Conservation (phyloP, 2,113 vertebrate species). For the Petroica traversi region DNA sequence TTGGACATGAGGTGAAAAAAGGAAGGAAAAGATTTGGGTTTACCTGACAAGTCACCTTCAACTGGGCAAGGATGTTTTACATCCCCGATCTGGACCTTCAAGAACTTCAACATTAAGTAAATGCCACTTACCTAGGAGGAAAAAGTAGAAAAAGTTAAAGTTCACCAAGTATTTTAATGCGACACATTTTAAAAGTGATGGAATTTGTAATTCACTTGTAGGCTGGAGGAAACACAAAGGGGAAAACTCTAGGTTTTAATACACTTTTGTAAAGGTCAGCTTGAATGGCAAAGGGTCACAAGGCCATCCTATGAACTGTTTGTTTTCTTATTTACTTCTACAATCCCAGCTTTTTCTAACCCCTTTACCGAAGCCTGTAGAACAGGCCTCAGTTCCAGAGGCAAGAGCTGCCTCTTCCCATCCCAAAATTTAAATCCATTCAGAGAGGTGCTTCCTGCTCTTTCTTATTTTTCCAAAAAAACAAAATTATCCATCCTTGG, state of each 20-base stretch:
- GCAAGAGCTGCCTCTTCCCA: not conserved
- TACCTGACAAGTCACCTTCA: slow-evolving; percentile 46
- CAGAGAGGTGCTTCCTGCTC: not conserved
- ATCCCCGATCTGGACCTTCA: not conserved
- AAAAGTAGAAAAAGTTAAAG: slow-evolving; percentile 21
- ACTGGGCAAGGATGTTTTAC: slow-evolving; percentile 6
- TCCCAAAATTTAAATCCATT: not conserved
- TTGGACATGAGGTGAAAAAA: not conserved
- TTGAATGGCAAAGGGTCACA: not conserved
- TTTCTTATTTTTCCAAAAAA: not conserved
- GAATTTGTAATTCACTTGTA: slow-evolving; percentile 19
- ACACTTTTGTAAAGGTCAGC: slow-evolving; percentile 43
- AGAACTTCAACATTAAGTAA: slow-evolving; percentile 64
- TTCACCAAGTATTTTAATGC: not conserved
- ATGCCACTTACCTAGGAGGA: slow-evolving; percentile 74
- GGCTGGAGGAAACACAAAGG: not conserved
- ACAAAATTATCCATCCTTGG: not conserved
- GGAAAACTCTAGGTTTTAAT: slow-evolving; percentile 36
- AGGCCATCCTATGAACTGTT: not conserved
- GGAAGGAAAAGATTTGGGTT: not conserved
- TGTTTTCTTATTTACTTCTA: slow-evolving; percentile 2
- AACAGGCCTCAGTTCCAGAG: not conserved
- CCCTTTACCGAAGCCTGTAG: not conserved
- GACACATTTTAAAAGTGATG: not conserved
- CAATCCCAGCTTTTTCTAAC: not conserved